Conservation (phyloP, 1,140 invertebrate genomes). For the Sminthurides bifidus region DNA sequence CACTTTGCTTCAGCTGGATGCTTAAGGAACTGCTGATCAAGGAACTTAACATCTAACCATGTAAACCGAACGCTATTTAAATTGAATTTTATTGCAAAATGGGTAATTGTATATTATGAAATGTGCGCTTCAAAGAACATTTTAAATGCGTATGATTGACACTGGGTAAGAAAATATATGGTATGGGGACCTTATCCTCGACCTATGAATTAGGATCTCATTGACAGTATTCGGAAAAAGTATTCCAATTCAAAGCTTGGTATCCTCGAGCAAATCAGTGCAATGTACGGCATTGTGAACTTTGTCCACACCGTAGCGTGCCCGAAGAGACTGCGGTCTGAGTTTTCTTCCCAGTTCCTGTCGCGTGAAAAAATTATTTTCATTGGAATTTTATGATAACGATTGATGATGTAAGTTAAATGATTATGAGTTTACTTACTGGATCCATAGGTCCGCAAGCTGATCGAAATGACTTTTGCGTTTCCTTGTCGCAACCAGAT, state of each 20-base stretch:
- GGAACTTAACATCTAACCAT: too few species aligned
- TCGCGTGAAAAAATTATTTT: slow-evolving; percentile 14
- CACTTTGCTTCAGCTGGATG: too few species aligned
- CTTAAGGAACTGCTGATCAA: too few species aligned
- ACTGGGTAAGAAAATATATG: background rate
- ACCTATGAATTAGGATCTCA: slow-evolving; percentile 11
- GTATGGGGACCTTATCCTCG: background rate
- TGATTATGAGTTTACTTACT: slow-evolving; percentile 49
- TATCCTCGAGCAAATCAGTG: slow-evolving; percentile 81
- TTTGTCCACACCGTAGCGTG: slow-evolving; percentile 67
- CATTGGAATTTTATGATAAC: slow-evolving; percentile 6
- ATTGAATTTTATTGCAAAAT: background rate
- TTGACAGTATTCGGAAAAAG: slow-evolving; percentile 25
- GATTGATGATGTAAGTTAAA: too few species aligned
- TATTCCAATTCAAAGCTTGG: slow-evolving; percentile 55
- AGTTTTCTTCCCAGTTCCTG: slow-evolving; percentile 74
- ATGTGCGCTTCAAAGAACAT: background rate
- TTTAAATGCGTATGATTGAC: background rate
- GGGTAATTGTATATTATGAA: background rate
- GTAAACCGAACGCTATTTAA: too few species aligned
- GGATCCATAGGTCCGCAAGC: slow-evolving; percentile 78
- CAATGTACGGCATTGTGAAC: slow-evolving; percentile 83
- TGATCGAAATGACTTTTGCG: slow-evolving; percentile 62
- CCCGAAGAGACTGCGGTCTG: slow-evolving; percentile 67
- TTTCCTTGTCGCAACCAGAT: slow-evolving; percentile 47